Conservation (phyloP, 2,113 vertebrate genomes). For the Scopus umbretta region DNA sequence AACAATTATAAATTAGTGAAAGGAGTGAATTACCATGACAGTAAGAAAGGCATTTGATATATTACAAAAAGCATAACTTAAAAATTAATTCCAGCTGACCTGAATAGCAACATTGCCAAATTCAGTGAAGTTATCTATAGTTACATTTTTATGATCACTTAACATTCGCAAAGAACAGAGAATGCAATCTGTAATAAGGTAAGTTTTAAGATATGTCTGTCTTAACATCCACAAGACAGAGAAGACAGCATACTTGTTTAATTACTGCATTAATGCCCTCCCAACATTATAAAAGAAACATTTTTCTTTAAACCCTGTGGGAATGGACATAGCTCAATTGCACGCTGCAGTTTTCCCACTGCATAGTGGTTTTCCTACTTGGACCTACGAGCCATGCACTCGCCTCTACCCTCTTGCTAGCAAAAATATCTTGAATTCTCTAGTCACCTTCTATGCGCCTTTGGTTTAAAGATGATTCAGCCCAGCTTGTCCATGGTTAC, state of each 20-base stretch:
- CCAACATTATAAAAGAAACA: not conserved
- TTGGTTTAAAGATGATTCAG: not conserved
- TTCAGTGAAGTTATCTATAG: not conserved
- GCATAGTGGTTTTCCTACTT: not conserved
- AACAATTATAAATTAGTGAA: slow-evolving; percentile 7
- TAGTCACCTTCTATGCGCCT: not conserved
- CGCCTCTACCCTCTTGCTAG: not conserved
- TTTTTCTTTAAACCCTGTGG: not conserved
- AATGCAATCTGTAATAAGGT: not conserved
- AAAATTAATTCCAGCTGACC: slow-evolving; percentile 23
- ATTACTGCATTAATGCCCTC: not conserved
- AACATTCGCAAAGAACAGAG: not conserved
- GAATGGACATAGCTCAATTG: not conserved
- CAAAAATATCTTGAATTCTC: not conserved
- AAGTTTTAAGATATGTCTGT: not conserved
- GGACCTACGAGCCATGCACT: not conserved
- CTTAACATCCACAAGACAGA: not conserved
- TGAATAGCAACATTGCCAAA: not conserved
- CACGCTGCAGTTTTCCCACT: not conserved
- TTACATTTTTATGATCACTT: not conserved
- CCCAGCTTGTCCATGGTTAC: not conserved
- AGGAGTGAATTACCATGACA: not conserved
- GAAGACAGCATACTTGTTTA: not conserved
- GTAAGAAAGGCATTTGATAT: not conserved
- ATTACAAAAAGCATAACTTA: not conserved